Percentiles rank a stretch among this genome's conserved stretches.
These are phyloP conservation scores for Thaumetopoea pityocampa DNA, from an alignment of 1,140 invertebrate species.

Conservation along the genomic window DNA sequence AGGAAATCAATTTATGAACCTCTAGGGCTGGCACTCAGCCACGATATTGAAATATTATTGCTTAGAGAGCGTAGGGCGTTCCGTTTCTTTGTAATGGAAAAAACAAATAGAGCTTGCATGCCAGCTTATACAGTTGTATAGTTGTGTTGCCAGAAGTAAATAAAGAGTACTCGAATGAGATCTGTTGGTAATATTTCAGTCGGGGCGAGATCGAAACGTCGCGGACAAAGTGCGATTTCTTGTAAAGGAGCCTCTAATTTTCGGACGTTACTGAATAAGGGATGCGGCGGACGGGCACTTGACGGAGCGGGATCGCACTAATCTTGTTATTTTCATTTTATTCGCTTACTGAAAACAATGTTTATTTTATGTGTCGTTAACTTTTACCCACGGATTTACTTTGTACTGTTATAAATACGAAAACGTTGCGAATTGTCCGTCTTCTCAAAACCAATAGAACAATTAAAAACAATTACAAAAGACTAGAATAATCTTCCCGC, in stretches of 20 bases:
- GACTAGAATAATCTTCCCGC: too few relatives aligned
- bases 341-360: too few relatives aligned
- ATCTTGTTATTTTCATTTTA: conserved; percentile 7
- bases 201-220: conserved; percentile 24
- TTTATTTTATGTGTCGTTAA: too few relatives aligned
- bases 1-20: conserved; percentile 55
- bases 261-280: conserved; percentile 69
- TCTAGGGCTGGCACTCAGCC: conserved; percentile 35
- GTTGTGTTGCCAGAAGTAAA: conserved; percentile 36
- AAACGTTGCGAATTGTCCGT: too few relatives aligned
- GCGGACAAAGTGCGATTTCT: conserved; percentile 63
- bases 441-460: too few relatives aligned
- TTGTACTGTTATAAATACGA: too few relatives aligned
- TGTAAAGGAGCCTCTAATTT: conserved; percentile 59
- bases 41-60: conserved; percentile 69
- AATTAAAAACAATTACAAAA: too few relatives aligned
- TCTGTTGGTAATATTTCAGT: conserved; percentile 55
- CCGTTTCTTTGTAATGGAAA: conserved; percentile 67
- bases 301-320: conserved; percentile 8
- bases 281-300: conserved; percentile 39
- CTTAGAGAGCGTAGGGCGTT: conserved; percentile 51
- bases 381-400: too few relatives aligned
- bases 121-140: conserved; percentile 29
- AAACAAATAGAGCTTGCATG: conserved; percentile 54
- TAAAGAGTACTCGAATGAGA: conserved; percentile 48